A percentile compares a stretch with the other conserved stretches of the same genome.
Conservation (phyloP, 2,888 invertebrate genomes). For the Dioctria linearis region DNA sequence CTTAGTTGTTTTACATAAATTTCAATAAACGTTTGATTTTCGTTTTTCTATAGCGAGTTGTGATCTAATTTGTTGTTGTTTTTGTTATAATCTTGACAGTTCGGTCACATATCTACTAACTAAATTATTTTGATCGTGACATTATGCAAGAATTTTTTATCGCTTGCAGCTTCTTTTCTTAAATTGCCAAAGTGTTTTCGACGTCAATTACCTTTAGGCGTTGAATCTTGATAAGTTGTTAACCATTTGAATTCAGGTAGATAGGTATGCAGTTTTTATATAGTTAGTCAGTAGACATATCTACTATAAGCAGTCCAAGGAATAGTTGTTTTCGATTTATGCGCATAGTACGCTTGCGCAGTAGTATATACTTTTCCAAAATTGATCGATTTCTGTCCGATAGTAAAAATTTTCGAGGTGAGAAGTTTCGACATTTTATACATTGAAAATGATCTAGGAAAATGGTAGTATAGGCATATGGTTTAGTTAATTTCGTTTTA, state of each 20-base stretch:
- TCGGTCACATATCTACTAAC: not conserved
- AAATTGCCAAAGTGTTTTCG: not conserved
- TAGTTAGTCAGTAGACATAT: not conserved
- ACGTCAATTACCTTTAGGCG: constrained; percentile 26
- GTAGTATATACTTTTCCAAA: not conserved
- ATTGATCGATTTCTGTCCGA: constrained; percentile 27
- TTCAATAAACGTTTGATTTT: constrained; percentile 30
- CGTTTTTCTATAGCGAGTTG: constrained; percentile 17
- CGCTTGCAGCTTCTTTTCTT: constrained; percentile 33
- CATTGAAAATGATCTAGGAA: not conserved
- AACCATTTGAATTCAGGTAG: not conserved
- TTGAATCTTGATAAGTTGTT: constrained; percentile 31
- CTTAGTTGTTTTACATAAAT: constrained; percentile 41
- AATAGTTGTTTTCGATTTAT: constrained; percentile 24
- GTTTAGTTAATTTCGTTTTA: too few species aligned
- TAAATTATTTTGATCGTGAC: constrained; percentile 31
- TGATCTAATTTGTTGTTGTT: constrained; percentile 28
- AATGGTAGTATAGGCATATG: not conserved
- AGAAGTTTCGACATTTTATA: constrained; percentile 15
- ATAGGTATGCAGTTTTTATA: constrained; percentile 32
- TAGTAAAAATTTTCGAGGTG: constrained; percentile 11
- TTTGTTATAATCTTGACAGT: constrained; percentile 14
- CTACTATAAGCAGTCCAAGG: constrained; percentile 10
- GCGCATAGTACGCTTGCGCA: not conserved
- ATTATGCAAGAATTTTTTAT: constrained; percentile 30